These are phyloP conservation scores for Dendrocincla fuliginosa DNA, from an alignment of 2,797 vertebrate species.

Conservation along the genomic window DNA sequence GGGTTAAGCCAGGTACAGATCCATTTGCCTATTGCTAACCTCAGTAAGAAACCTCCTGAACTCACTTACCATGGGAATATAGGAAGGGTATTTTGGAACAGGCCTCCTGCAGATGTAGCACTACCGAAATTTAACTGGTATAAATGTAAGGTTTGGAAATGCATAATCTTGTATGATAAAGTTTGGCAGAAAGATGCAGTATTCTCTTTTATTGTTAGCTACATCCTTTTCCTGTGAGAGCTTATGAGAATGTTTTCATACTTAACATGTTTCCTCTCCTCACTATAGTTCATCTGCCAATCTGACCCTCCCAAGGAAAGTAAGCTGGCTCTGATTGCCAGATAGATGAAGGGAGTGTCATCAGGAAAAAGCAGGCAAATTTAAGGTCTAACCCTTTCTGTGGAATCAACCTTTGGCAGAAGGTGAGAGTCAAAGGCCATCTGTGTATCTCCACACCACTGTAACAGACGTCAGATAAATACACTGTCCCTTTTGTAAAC, in stretches of 20 bases:
- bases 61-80: rapidly evolving
- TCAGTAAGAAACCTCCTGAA: background rate
- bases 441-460: slow-evolving; percentile 10
- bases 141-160: background rate
- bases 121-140: background rate
- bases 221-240: slow-evolving; percentile 62
- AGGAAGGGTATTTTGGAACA: background rate
- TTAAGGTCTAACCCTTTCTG: background rate
- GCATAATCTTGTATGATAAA: background rate
- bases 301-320: slow-evolving; percentile 45
- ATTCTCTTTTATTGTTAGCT: slow-evolving; percentile 47
- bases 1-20: background rate
- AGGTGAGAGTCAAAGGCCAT: slow-evolving; percentile 47
- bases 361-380: background rate
- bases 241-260: slow-evolving; percentile 55
- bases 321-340: background rate
- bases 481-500: slow-evolving; percentile 39
- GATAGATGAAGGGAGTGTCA: background rate
- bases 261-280: slow-evolving; percentile 51
- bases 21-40: background rate
- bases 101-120: background rate
- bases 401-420: background rate
- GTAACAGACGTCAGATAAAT: slow-evolving; percentile 25
- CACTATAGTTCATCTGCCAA: slow-evolving; percentile 18
- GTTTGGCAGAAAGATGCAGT: background rate